Base-by-base conservation (phyloP, 2,797 vertebrate species). In the Toxotes lorentzi region DNA sequence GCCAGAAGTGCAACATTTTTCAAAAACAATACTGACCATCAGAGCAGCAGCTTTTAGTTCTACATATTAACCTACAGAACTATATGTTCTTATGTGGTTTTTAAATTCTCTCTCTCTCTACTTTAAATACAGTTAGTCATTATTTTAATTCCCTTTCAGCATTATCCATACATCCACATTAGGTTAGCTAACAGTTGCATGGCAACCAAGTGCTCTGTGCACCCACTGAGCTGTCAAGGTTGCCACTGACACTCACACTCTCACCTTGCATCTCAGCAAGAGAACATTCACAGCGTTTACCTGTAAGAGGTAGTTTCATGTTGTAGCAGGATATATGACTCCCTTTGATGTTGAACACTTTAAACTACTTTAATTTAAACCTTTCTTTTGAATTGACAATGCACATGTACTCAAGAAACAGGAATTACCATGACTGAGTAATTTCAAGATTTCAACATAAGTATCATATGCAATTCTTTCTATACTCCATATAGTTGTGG, bases 171-270 rank as follows among this genome's bases (percentile, higher is more conserved):
- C 11, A n/a, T 58, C 17, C 24, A 43, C 24, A 40, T 73, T 21
- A 51, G 17, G 5, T 27, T 45, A 43, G 19, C 16, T 6, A 73
- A 53, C 38, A 45, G 74, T 75, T 63, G 80, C 77, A 65, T 81
- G 63, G 84, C 61, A 81, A 76, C 70, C 62, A 53, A 56, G 53
- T 59, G 35, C 35, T 62, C 43, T 3, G 1, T 61, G 27, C 7
- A 16, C 35, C 41, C 32, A 53, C 23, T 63, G 35, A 63, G 57
- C 30, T 63, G 59, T 59, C 54, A 59, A 32, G 16, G 70, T 64
- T 62, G 7, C 41, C 24, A 1, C 7, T 56, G 30, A 51, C 73
- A 32, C 45, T 66, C 57, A 73, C 14, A 68, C 21, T 32, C 47
- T 71, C 41, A 47, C 41, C 27, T 60, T 71, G 3, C 21, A 35